phyloP scores from a whole-genome alignment of 2,797 vertebrate species.

The Muscicapa striata region DNA sequence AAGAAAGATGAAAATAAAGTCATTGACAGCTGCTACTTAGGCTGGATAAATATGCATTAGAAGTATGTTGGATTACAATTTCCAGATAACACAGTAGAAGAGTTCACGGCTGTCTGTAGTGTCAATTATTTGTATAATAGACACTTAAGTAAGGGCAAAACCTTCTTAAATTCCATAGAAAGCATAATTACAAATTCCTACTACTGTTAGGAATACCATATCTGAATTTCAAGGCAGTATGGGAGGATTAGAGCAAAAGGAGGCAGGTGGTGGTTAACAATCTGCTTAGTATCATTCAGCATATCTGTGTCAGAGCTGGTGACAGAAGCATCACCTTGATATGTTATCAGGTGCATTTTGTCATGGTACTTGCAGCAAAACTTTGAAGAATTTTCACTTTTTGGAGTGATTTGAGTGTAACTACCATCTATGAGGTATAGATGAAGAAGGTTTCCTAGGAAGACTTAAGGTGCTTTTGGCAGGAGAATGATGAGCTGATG shows the following conservation, averaged over 20 bases:
- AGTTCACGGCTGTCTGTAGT: not conserved
- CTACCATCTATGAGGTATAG: not conserved
- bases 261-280: not conserved
- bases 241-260: not conserved
- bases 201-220: not conserved
- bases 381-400: not conserved
- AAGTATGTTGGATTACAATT: not conserved
- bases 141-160: not conserved
- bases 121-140: not conserved
- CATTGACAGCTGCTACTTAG: not conserved
- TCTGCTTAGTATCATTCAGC: not conserved
- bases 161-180: not conserved
- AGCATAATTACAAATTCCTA: not conserved
- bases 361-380: not conserved
- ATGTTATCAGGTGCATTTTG: not conserved
- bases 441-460: not conserved
- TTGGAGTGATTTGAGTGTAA: not conserved
- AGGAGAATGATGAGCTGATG: not conserved
- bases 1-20: not conserved
- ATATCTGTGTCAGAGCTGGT: not conserved
- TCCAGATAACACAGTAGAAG: not conserved
- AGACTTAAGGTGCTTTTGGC: not conserved
- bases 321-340: not conserved
- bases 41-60: not conserved
- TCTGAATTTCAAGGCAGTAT: not conserved